Evolutionary conservation across 2,888 invertebrate species (phyloP).

Genomic region (Ischnura elegans): DNA sequence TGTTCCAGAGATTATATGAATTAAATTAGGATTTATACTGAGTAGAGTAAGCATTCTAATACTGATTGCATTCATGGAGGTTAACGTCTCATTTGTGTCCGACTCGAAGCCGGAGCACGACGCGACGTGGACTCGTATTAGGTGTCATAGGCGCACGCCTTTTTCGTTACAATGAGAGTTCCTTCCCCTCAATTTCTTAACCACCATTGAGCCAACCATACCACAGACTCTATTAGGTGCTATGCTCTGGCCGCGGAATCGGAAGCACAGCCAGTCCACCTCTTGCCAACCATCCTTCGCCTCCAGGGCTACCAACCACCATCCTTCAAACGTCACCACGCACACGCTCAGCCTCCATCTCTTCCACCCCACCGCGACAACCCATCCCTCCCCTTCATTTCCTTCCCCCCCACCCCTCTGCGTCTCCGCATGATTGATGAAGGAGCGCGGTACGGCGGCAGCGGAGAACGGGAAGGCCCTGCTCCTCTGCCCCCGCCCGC

Average conservation of each 20-base stretch:
- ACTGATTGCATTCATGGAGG: too few relatives aligned
- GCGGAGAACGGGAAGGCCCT: background rate
- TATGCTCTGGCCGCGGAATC: background rate
- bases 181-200: too few relatives aligned
- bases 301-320: background rate
- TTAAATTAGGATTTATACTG: too few relatives aligned
- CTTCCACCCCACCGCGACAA: background rate
- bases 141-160: too few relatives aligned
- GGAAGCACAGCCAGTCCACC: background rate
- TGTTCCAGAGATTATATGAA: too few relatives aligned
- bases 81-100: too few relatives aligned
- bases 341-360: background rate
- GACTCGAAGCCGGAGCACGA: too few relatives aligned
- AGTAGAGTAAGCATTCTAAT: too few relatives aligned
- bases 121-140: too few relatives aligned
- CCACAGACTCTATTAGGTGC: too few relatives aligned
- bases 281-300: background rate
- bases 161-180: too few relatives aligned
- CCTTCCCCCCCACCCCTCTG: background rate
- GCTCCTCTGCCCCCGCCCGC: background rate
- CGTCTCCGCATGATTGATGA: conserved; percentile 51
- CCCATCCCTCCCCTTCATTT: background rate
- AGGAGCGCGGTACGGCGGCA: conserved; percentile 50
- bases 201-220: too few relatives aligned
- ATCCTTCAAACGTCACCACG: conserved; percentile 19